Base-by-base conservation (phyloP, 2,797 vertebrate species). In the Rhinophrynus dorsalis region DNA sequence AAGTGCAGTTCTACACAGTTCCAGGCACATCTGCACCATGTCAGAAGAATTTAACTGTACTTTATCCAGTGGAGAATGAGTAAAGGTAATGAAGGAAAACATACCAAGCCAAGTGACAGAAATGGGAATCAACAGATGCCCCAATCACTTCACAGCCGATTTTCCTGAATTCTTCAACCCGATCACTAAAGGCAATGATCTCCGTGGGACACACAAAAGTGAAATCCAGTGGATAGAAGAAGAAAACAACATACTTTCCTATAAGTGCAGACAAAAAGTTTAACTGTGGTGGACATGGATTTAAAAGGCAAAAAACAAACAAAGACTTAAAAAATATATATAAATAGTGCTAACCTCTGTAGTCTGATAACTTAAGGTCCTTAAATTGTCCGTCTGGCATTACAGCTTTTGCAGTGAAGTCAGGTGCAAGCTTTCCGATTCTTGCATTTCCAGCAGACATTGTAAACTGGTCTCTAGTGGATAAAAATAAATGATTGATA, bases 171-270 rank as follows among this genome's bases (percentile, higher is more conserved):
- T 98, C 93, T 0, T 93, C 94, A 0, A 88, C 91, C 3, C 94
- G 93, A 0, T 99, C 96, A 54, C 96, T 98, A 85, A 98, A 99
- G 5, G 96, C 95, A 55, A 99, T 98, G 68, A 99, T 99, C 87
- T 99, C 97, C 21, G 95, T 99, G 1, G 97, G 97, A 72, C 97
- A 99, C 37, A 99, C 97, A 57, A 99, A 99, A 33, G 97, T 99
- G 86, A 99, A 99, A 78, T 99, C 96, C 92, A 97, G 86, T 0
- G 97, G 96, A 62, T 98, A 99, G 85, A 99, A 99, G 85, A 99
- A 99, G 64, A 99, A 93, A 15, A 99, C 96, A 0, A 99, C 83
- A 0, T 99, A 99, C 83, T 97, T 99, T 60, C 97, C 97, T 99
- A 70, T 42, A 67, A 6, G 11, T 51, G 10, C 6, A 44, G 17